Conservation (phyloP, 2,113 vertebrate genomes). For the Aplodontia rufa region DNA sequence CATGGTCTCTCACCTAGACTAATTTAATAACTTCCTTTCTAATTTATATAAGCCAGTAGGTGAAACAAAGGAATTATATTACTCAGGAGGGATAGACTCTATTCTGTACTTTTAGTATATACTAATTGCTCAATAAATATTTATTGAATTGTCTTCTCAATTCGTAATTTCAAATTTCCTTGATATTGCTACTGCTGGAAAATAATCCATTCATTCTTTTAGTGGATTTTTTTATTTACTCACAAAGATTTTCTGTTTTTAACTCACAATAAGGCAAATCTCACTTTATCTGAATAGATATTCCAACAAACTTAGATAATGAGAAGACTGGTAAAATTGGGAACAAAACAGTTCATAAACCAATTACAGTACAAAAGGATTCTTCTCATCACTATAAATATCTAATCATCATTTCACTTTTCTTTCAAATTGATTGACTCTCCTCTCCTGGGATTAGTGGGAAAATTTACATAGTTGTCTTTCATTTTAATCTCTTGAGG, state of each 20-base stretch:
- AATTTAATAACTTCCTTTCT: background rate
- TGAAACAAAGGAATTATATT: too few relatives aligned
- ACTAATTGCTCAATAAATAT: background rate
- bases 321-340: constrained; percentile 47
- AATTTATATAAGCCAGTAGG: too few relatives aligned
- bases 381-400: constrained; percentile 72
- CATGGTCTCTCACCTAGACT: background rate
- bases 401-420: constrained; percentile 60
- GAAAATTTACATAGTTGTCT: constrained; percentile 64
- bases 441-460: constrained; percentile 56
- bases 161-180: background rate
- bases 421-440: constrained; percentile 62
- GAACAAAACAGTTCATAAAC: constrained; percentile 55
- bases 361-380: constrained; percentile 68
- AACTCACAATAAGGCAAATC: constrained; percentile 21
- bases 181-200: background rate
- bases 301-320: constrained; percentile 54
- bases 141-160: background rate
- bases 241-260: background rate
- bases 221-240: background rate
- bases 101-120: background rate
- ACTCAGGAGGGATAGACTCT: too few relatives aligned
- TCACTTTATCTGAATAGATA: constrained; percentile 19
- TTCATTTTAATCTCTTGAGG: constrained; percentile 76
- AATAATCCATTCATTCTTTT: background rate